Percentiles rank a stretch among this genome's conserved stretches.
Evolutionary conservation across 1,140 invertebrate species (phyloP).

Genomic region (Anastrepha ludens): DNA sequence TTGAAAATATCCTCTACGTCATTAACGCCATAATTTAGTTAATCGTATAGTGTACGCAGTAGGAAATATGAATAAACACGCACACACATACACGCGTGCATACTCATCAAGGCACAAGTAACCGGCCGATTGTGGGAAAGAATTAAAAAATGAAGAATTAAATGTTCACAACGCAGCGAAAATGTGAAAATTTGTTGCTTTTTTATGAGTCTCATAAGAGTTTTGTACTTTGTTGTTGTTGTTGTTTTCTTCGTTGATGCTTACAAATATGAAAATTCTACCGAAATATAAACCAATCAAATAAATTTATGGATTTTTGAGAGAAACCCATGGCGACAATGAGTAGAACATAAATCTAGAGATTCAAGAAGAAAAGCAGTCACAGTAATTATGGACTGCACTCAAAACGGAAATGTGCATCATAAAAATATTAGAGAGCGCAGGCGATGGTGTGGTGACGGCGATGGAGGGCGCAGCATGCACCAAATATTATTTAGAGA

Average conservation of each 20-base stretch:
- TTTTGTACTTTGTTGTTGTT: not conserved
- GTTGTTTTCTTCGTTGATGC: not conserved
- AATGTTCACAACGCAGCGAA: not conserved
- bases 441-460: not conserved
- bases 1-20: slow-evolving; percentile 30
- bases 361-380: slow-evolving; percentile 52
- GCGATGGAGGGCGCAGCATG: slow-evolving; percentile 22
- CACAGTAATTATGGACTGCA: slow-evolving; percentile 48
- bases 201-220: not conserved
- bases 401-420: slow-evolving; percentile 54
- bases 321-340: slow-evolving; percentile 48
- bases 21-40: slow-evolving; percentile 44
- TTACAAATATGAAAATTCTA: slow-evolving; percentile 45
- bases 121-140: slow-evolving; percentile 44
- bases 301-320: slow-evolving; percentile 49
- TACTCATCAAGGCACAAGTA: not conserved
- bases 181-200: slow-evolving; percentile 3
- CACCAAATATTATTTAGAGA: not conserved
- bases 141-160: not conserved
- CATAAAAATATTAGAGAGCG: slow-evolving; percentile 54
- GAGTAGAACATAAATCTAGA: slow-evolving; percentile 50
- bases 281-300: slow-evolving; percentile 52
- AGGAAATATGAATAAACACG: not conserved
- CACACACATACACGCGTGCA: not conserved
- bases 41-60: not conserved